Evolutionary conservation across 2,797 vertebrate genomes (phyloP).

Genomic region (Bufotes viridis): DNA sequence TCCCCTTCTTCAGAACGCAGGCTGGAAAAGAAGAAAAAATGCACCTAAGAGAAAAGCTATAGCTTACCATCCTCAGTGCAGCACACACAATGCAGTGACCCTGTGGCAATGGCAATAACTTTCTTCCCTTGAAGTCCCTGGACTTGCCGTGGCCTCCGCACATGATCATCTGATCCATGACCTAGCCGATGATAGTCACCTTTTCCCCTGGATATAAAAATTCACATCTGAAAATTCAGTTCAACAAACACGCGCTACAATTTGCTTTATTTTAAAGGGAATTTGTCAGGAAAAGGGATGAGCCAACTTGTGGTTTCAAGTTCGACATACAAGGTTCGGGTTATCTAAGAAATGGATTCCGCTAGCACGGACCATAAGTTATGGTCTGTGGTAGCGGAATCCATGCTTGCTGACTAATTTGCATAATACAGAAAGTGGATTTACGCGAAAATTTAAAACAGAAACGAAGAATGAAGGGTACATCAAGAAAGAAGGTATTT

Average conservation of each 20-base stretch:
- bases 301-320: too few species aligned
- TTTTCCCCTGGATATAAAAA: conserved; percentile 85
- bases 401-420: too few species aligned
- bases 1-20: not conserved
- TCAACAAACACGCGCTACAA: not conserved
- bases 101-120: conserved; percentile 98
- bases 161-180: conserved; percentile 97
- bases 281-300: too few species aligned
- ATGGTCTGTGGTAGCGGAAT: too few species aligned
- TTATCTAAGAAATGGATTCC: too few species aligned
- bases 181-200: conserved; percentile 97
- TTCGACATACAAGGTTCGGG: too few species aligned
- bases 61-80: conserved; percentile 95
- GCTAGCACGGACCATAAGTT: too few species aligned
- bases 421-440: too few species aligned
- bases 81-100: conserved; percentile 97
- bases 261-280: not conserved
- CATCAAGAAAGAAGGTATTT: too few species aligned
- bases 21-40: not conserved
- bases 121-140: conserved; percentile 98
- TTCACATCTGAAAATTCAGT: not conserved
- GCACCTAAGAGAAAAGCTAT: not conserved
- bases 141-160: conserved; percentile 93
- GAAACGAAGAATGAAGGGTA: too few species aligned
- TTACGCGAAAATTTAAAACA: too few species aligned